Percentiles rank a stretch among this genome's conserved stretches.
Conservation (phyloP, 2,113 vertebrate species). For the Hyperopisus bebe region DNA sequence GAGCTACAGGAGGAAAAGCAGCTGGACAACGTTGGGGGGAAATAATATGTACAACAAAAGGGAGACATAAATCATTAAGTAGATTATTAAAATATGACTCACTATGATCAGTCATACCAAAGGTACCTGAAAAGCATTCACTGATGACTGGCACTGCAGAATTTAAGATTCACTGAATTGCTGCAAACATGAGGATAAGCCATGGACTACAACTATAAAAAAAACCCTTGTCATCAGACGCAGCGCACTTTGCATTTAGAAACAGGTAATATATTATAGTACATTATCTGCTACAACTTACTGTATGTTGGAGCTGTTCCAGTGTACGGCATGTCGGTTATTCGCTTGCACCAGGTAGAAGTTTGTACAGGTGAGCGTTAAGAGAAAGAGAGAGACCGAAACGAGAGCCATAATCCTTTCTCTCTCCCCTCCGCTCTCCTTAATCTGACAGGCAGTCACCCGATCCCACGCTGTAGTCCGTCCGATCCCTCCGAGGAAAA, state of each 20-base stretch:
- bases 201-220: background rate
- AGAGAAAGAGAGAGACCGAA: slow-evolving; percentile 57
- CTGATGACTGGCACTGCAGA: background rate
- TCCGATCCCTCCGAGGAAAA: slow-evolving; percentile 16
- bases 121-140: background rate
- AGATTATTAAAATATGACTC: background rate
- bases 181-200: background rate
- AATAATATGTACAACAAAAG: background rate
- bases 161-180: background rate
- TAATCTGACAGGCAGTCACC: background rate
- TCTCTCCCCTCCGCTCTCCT: slow-evolving; percentile 28
- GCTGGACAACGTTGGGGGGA: background rate
- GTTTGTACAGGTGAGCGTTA: slow-evolving; percentile 66
- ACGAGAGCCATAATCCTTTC: slow-evolving; percentile 62
- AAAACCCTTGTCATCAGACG: background rate
- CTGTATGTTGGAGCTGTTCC: slow-evolving; percentile 94
- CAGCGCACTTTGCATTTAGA: background rate
- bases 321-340: slow-evolving; percentile 81
- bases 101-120: background rate
- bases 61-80: background rate
- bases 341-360: slow-evolving; percentile 63
- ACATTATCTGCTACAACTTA: slow-evolving; percentile 54
- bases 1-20: background rate
- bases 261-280: background rate
- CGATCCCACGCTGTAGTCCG: slow-evolving; percentile 13